Percentiles rank a stretch among this genome's conserved stretches.
Conservation (phyloP, 2,113 vertebrate species). For the Neopipo cinnamomea region DNA sequence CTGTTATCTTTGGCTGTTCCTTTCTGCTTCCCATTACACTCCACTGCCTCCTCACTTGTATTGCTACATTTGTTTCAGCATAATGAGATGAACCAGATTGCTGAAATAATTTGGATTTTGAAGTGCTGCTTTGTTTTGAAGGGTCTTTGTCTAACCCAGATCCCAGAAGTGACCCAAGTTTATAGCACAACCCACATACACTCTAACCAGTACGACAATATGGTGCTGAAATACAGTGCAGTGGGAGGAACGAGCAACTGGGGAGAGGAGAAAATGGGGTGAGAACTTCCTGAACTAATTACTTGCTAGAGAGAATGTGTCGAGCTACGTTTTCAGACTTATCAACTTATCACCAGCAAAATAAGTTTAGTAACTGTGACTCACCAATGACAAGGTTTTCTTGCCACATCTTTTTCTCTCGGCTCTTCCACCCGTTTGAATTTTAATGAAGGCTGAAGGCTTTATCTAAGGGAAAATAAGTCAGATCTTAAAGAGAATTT, state of each 20-base stretch:
- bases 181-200: background rate
- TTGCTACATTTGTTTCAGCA: background rate
- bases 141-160: background rate
- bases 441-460: background rate
- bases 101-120: conserved; percentile 4
- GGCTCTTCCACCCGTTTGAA: background rate
- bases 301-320: background rate
- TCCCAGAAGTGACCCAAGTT: background rate
- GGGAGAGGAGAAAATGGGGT: conserved; percentile 14
- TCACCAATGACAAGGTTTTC: background rate
- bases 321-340: background rate
- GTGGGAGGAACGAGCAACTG: background rate
- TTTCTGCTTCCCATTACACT: background rate
- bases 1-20: conserved; percentile 36
- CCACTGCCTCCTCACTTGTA: background rate
- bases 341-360: background rate
- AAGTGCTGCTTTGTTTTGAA: background rate
- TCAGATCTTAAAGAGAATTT: background rate
- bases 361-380: conserved; percentile 38
- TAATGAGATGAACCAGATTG: background rate
- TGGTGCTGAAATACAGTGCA: background rate
- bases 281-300: conserved; percentile 34
- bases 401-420: background rate
- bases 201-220: background rate
- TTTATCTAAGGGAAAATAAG: background rate